Evolutionary conservation across 2,113 vertebrate species (phyloP).

Genomic region (Ctenomys sociabilis): DNA sequence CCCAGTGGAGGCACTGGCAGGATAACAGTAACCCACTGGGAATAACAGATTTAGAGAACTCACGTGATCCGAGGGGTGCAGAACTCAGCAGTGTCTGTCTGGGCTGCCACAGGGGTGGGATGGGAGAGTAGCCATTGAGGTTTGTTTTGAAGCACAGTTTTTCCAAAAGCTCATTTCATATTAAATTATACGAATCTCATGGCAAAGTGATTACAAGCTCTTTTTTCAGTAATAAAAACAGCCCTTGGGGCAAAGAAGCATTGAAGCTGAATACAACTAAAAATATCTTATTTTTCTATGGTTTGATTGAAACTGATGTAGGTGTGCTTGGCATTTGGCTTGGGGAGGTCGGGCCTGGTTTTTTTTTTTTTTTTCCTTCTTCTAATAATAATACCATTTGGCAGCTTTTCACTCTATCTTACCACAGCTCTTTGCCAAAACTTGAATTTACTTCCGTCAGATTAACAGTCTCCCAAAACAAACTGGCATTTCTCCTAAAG

Average conservation of each 20-base stretch:
- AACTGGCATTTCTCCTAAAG: constrained; percentile 87
- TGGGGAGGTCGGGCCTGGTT: constrained; percentile 77
- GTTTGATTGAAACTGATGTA: constrained; percentile 78
- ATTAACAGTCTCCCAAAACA: constrained; percentile 90
- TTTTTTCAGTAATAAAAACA: constrained; percentile 79
- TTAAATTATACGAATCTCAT: constrained; percentile 72
- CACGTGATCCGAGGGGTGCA: background rate
- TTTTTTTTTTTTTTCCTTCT: constrained; percentile 74
- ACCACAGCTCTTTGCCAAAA: constrained; percentile 89
- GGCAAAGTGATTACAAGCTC: constrained; percentile 84
- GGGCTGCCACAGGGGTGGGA: background rate
- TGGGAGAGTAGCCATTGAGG: constrained; percentile 3
- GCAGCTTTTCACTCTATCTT: constrained; percentile 85
- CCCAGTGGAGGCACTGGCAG: background rate
- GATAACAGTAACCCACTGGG: background rate
- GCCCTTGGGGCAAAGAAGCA: constrained; percentile 83
- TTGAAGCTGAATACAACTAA: constrained; percentile 78
- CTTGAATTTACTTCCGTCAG: constrained; percentile 92
- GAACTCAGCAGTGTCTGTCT: background rate
- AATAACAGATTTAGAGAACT: background rate
- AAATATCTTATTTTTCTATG: constrained; percentile 84
- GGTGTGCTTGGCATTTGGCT: constrained; percentile 84
- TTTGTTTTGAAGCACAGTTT: constrained; percentile 61
- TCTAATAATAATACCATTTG: constrained; percentile 85
- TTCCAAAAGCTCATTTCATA: constrained; percentile 69